Percentiles rank a stretch among this genome's conserved stretches.
Conservation (phyloP, 2,888 invertebrate species). For the Chloroclystis v-ata region DNA sequence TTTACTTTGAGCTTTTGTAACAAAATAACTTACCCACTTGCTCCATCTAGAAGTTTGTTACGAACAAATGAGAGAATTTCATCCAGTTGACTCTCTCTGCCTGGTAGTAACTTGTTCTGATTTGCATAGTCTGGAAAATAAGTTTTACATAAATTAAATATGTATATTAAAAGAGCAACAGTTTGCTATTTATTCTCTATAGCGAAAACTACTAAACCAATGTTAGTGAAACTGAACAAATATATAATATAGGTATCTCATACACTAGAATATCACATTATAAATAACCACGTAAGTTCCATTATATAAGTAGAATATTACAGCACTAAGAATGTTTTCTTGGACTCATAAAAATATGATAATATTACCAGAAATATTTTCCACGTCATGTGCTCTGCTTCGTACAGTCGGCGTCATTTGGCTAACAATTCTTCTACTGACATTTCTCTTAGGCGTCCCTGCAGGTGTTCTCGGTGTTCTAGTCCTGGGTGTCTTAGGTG, state of each 20-base stretch:
- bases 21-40: constrained; percentile 63
- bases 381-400: constrained; percentile 56
- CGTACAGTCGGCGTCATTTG: constrained; percentile 61
- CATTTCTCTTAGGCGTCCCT: constrained; percentile 51
- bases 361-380: constrained; percentile 59
- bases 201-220: no score
- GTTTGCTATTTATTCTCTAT: no score
- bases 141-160: neutral
- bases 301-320: no score
- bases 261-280: no score
- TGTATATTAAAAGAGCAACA: no score
- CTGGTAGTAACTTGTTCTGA: constrained; percentile 60
- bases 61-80: constrained; percentile 68
- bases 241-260: no score
- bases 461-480: constrained; percentile 43
- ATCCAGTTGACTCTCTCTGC: constrained; percentile 65
- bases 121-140: constrained; percentile 50
- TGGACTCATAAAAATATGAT: no score
- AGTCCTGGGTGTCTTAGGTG: constrained; percentile 37
- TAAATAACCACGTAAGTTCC: no score
- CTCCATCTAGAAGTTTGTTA: constrained; percentile 53
- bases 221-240: no score
- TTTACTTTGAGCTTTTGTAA: no score
- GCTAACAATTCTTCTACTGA: constrained; percentile 51
- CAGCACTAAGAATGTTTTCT: no score